Base-by-base conservation (phyloP, 2,113 vertebrate genomes). In the Ammospiza caudacuta region DNA sequence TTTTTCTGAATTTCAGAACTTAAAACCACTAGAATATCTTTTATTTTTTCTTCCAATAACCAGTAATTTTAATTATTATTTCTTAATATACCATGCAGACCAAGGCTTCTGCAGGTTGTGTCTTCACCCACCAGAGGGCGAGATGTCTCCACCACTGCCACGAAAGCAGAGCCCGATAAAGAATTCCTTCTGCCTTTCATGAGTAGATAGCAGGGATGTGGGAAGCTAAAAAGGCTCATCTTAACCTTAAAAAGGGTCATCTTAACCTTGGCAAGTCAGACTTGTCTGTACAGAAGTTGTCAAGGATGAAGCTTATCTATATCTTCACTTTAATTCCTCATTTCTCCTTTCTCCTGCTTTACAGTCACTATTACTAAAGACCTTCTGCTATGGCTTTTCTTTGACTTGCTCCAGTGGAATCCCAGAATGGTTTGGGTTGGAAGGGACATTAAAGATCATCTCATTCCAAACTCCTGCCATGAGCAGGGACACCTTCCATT, bases 51-150 rank as follows among this genome's bases (percentile, higher is more conserved):
- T 88, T 74, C 68, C 68, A 6, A 17, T 57, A 27, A 23, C 13
- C 28, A 31, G 22, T n/a, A 25, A 41, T 77, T 86, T 47, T 49
- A 49, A 44, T 49, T 27, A 12, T 9, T n/a, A 15, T 49, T 74
- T 54, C 6, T 39, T 37, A 49, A 46, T 11, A 12, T 2, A 55
- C 27, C 17, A 20, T 1, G 2, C 29, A 33, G 35, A 39, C 15
- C 44, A 24, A 72, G 57, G 57, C n/a, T 85, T 58, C 54, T 5
- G 9, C 35, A 64, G 3, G 27, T 49, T 39, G 13, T 29, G 59
- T 3, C 63, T 88, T 88, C 22, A 58, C 46, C 96, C 96, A 90
- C 39, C 90, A 97, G 96, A 89, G 95, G 96, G 96, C 96, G 94
- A 90, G 62, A 62, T 93, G 54, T 28, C 73, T 75, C 94, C 88